phyloP scores from a whole-genome alignment of 2,113 vertebrate species.

The Xenopus tropicalis region UCB_Xtro_10.0 CM004446.2:18679001-18679500 shows the following conservation, averaged over 20 bases:
- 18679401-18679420: neutral
- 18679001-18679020: too few relatives aligned
- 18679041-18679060: too few relatives aligned
- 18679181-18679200: slow-evolving; percentile 41
- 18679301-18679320: slow-evolving; percentile 1
- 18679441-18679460: too few relatives aligned
- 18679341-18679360: slow-evolving; percentile 27
- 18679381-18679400: too few relatives aligned
- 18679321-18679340: slow-evolving; percentile 32
- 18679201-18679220: slow-evolving; percentile 23
- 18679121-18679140: slow-evolving; percentile 21
- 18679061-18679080: too few relatives aligned
- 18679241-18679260: slow-evolving; percentile 16
- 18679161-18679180: slow-evolving; percentile 12
- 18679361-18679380: slow-evolving; percentile 11
- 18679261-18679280: slow-evolving; percentile 38
- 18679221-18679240: slow-evolving; percentile 38
- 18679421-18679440: too few relatives aligned
- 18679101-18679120: slow-evolving; percentile 6
- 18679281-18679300: slow-evolving; percentile 19
- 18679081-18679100: too few relatives aligned
- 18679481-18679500: too few relatives aligned
- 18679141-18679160: slow-evolving; percentile 19
- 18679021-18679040: too few relatives aligned
- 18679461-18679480: too few relatives aligned